Percentiles rank a stretch among this genome's conserved stretches.
These are phyloP conservation scores for Caenorhabditis drosophilae DNA, from an alignment of 2,888 invertebrate species.

Conservation along the genomic window DNA sequence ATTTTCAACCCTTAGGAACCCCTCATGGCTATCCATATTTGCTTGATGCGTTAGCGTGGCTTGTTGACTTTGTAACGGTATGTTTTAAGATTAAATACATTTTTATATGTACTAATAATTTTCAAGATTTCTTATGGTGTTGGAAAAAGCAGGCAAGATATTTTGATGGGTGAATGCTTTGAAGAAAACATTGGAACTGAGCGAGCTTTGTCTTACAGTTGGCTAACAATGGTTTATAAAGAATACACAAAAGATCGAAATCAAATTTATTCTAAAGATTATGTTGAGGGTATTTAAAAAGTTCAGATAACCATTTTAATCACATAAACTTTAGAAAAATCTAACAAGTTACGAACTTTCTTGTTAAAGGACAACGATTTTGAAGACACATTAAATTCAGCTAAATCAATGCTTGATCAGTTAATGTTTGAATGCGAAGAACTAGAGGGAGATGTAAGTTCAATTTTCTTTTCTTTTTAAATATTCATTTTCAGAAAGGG, in stretches of 20 bases:
- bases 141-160: no score
- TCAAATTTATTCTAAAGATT: no score
- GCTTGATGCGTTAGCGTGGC: constrained; percentile 22
- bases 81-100: not conserved
- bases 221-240: not conserved
- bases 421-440: constrained; percentile 19
- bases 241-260: constrained; percentile 17
- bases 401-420: constrained; percentile 9
- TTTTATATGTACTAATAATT: constrained; percentile 6
- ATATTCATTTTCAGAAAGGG: constrained; percentile 22
- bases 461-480: no score
- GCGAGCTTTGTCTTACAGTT: constrained; percentile 7
- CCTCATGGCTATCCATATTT: constrained; percentile 24
- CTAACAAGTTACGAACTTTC: not conserved
- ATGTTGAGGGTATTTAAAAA: constrained; percentile 6
- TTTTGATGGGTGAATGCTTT: constrained; percentile 16
- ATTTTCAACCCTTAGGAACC: constrained; percentile 19
- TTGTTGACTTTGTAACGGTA: constrained; percentile 14
- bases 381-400: constrained; percentile 3
- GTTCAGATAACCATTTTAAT: no score
- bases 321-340: no score
- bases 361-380: constrained; percentile 10
- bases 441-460: constrained; percentile 19
- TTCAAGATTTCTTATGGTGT: no score
- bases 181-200: constrained; percentile 8